Conservation (phyloP, 2,797 vertebrate species). For the Oreochromis grahami region DNA sequence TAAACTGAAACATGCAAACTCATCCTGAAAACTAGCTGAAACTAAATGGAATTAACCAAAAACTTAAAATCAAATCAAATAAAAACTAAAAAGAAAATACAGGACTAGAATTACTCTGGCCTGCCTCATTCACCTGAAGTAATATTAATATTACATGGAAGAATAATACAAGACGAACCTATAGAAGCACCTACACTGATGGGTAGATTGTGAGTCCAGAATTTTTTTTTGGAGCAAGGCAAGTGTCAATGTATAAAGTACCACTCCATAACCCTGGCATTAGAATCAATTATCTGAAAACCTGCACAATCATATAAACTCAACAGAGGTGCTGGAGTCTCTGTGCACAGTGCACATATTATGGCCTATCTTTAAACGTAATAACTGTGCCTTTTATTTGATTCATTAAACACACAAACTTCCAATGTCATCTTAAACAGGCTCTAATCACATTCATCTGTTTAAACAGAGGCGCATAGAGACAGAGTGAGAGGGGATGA, state of each 20-base stretch:
- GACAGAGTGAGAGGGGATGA: constrained; percentile 52
- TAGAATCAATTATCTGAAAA: constrained; percentile 43
- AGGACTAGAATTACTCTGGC: too few relatives aligned
- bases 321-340: not conserved
- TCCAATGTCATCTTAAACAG: constrained; percentile 73
- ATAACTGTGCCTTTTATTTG: constrained; percentile 67
- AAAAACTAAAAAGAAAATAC: too few relatives aligned
- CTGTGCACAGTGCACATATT: constrained; percentile 13
- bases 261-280: not conserved
- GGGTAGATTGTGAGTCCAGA: constrained; percentile 6
- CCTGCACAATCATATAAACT: constrained; percentile 37
- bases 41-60: not conserved
- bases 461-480: constrained; percentile 69
- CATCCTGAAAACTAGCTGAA: not conserved
- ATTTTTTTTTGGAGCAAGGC: not conserved
- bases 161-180: not conserved
- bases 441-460: constrained; percentile 78
- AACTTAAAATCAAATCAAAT: too few relatives aligned
- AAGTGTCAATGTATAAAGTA: constrained; percentile 17
- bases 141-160: not conserved
- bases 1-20: not conserved
- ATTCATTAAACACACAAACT: constrained; percentile 77
- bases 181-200: not conserved
- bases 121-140: not conserved
- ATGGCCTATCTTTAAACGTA: constrained; percentile 63